Conservation (phyloP, 2,113 vertebrate genomes). For the Grus americana region DNA sequence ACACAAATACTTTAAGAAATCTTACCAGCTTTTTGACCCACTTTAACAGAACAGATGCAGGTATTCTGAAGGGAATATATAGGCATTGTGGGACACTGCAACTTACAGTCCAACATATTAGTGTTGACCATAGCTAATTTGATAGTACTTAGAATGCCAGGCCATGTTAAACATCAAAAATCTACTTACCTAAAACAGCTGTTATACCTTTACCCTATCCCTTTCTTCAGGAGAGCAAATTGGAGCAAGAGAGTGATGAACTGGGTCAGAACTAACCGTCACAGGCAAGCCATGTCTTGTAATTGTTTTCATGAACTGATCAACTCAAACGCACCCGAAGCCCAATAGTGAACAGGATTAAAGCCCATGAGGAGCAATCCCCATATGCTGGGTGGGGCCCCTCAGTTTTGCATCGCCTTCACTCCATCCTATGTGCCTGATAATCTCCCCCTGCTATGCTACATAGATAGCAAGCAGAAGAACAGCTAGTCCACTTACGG, state of each 20-base stretch:
- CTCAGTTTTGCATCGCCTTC: neutral
- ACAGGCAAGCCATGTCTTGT: neutral
- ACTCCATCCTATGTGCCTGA: fast-evolving
- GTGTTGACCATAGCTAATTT: neutral
- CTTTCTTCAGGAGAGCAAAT: neutral
- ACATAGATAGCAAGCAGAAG: neutral
- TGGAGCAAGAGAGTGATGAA: neutral
- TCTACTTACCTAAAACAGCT: neutral
- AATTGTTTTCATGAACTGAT: neutral
- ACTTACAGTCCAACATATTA: neutral
- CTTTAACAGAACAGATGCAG: neutral
- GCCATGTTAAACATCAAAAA: neutral
- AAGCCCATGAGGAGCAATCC: neutral
- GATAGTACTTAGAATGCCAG: neutral
- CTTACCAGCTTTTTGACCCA: neutral
- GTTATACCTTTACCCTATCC: neutral
- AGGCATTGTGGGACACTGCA: neutral
- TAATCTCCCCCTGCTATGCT: neutral
- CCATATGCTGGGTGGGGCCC: fast-evolving
- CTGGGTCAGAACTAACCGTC: neutral
- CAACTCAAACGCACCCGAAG: neutral
- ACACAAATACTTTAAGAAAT: neutral
- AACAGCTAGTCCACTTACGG: neutral
- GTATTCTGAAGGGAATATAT: neutral
- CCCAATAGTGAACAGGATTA: neutral